Base-by-base conservation (phyloP, 37 sponge, comb jelly and placozoan species). In the Bolinopsis microptera region DNA sequence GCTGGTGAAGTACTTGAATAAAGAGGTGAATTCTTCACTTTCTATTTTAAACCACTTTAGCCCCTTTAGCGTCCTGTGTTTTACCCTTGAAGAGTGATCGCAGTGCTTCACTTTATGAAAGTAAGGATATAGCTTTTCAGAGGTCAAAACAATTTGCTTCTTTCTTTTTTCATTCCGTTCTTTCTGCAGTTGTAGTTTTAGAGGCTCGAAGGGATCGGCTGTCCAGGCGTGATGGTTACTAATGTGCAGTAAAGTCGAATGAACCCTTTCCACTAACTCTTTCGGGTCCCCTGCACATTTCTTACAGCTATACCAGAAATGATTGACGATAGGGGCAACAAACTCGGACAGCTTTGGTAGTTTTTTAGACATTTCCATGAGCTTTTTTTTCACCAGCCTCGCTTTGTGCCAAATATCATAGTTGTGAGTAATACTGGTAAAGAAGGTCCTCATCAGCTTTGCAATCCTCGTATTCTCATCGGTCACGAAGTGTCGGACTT, bases 401-500 rank as follows among this genome's bases (percentile, higher is more conserved):
- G 74, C 74, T 22, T 70, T 70, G 74, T 70, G 74, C 74, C 74
- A 70, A 28, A 70, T 22, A 22, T 70, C 74, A n/a, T 70, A 70
- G 21, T 70, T 70, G 21, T 70, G 74, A 70, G 30, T 26, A 70
- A 70, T 8, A 22, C 26, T 70, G 30, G 24, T 70, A 70, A 70
- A 70, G 21, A 3, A n/a, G 5, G 74, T 70, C 74, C 74, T 70
- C 30, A 70, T n/a, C 74, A 70, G 2, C 21, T 70, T 70, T 3
- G 74, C 74, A 28, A 70, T 22, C 30, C 21, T 70, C 1, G 74
- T 70, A n/a, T 70, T 70, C 74, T 70, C 74, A 70, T 70, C 74
- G 2, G 74, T n/a, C 28, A 70, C 74, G 30, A 70, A 70, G 74
- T 70, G 5, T 28, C 30, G 5, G 16, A 70, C 21, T 22, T 70